Base-by-base conservation (phyloP, 2,797 vertebrate genomes). In the Micropoecilia bifurca region DNA sequence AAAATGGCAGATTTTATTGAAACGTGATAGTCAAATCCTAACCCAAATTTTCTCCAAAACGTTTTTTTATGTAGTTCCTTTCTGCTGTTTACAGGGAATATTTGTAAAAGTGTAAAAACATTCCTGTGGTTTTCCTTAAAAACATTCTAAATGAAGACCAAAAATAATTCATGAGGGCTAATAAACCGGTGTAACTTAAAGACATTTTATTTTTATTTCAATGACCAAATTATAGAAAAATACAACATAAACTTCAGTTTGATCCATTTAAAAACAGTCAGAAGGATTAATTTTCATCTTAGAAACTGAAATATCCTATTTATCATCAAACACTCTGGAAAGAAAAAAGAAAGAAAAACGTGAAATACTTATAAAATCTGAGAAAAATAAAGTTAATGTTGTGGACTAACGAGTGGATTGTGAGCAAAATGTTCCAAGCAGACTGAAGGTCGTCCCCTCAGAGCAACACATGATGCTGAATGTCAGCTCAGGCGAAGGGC, bases 351-450 rank as follows among this genome's bases (percentile, higher is more conserved):
- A 47, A 47, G 2, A 47, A 46, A 55, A 55, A n/a, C 53, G 1
- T 25, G 22, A 10, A 10, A 55, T 10, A 55, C 10, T n/a, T 3
- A n/a, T n/a, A 4, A 55, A n/a, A 55, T n/a, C 25, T 4, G 25
- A 55, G 48, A 8, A 22, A 57, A 77, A 43, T n/a, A 28, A 28
- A 10, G n/a, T 39, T 10, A 12, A 50, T 18, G 46, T 68, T 41
- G 47, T n/a, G 20, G n/a, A n/a, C 41, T 20, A 55, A 30, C 57
- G 30, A 47, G 28, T 47, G 55, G 25, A 55, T 75, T 45, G 13
- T 33, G 76, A 66, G 61, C 66, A 71, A 55, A 68, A 22, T n/a
- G n/a, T 50, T 41, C 33, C 25, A 55, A 45, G 16, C 48, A 71
- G 68, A 72, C 53, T 73, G 12, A 73, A 30, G 33, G 53, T 14